Evolutionary conservation across 2,113 vertebrate species (phyloP).

Genomic region (Peromyscus leucopus): DNA sequence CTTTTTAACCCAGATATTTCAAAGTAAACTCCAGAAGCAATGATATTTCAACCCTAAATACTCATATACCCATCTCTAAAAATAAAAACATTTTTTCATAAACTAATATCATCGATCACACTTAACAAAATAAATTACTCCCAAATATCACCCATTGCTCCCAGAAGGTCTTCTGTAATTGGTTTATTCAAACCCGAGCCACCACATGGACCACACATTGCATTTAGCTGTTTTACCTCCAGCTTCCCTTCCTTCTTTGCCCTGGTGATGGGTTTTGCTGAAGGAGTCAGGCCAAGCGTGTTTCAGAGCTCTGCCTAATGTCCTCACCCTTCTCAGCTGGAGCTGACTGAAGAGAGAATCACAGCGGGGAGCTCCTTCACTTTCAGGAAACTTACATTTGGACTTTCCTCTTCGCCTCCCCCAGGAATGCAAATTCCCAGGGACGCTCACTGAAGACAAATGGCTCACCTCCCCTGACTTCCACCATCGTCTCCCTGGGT

Average conservation of each 20-base stretch:
- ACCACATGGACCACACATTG: background rate
- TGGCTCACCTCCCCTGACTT: background rate
- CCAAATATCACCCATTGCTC: background rate
- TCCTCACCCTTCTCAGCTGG: background rate
- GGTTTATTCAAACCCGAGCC: background rate
- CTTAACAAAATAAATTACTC: background rate
- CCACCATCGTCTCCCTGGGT: background rate
- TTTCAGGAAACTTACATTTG: background rate
- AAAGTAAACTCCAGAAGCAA: background rate
- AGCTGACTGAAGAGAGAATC: background rate
- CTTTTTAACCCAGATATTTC: background rate
- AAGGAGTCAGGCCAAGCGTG: background rate
- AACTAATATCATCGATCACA: background rate
- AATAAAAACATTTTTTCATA: background rate
- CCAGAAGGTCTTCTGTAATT: background rate
- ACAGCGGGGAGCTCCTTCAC: rapidly evolving
- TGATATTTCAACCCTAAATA: background rate
- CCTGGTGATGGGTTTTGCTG: background rate
- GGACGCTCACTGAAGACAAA: background rate
- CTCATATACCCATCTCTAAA: background rate
- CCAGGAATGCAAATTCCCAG: too few relatives aligned
- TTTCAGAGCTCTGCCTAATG: background rate
- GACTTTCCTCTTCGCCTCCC: background rate
- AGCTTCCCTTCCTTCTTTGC: too few relatives aligned
- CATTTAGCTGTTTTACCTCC: background rate